phyloP scores from a whole-genome alignment of 2,888 invertebrate species.

The Pseudoips prasinana region DNA sequence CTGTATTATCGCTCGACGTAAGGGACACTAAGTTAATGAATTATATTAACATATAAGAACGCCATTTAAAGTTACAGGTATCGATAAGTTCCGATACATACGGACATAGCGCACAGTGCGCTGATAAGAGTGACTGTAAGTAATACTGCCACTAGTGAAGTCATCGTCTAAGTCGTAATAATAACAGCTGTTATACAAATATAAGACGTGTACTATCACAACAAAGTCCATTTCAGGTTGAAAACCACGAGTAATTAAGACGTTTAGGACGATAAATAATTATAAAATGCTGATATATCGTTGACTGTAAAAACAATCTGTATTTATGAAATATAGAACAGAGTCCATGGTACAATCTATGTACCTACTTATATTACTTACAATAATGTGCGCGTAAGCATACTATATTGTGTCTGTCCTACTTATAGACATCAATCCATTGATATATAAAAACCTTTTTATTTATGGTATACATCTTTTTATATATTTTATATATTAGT shows the following conservation, averaged over 20 bases:
- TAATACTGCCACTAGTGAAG: conserved; percentile 41
- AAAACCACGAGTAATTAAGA: conserved; percentile 1
- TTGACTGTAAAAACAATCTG: conserved; percentile 48
- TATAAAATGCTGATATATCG: conserved; percentile 33
- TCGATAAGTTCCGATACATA: conserved; percentile 12
- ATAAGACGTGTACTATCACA: conserved; percentile 4
- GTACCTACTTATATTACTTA: no score
- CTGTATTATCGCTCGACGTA: no score
- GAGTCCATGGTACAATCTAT: no score
- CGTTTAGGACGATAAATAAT: conserved; percentile 10
- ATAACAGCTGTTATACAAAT: conserved; percentile 8
- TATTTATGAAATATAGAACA: conserved; percentile 28
- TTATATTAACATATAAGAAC: no score
- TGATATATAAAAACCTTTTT: no score
- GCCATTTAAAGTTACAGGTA: no score
- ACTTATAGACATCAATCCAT: no score
- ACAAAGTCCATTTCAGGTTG: conserved; percentile 9
- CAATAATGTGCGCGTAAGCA: no score
- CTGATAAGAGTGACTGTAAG: conserved; percentile 34
- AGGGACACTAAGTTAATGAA: no score
- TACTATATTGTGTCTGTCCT: no score
- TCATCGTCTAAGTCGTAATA: conserved; percentile 35
- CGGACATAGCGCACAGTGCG: conserved; percentile 31
- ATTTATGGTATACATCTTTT: no score
- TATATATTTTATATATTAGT: no score